These are phyloP conservation scores for Temnothorax longispinosus DNA, from an alignment of 1,140 invertebrate species.

Conservation along the genomic window DNA sequence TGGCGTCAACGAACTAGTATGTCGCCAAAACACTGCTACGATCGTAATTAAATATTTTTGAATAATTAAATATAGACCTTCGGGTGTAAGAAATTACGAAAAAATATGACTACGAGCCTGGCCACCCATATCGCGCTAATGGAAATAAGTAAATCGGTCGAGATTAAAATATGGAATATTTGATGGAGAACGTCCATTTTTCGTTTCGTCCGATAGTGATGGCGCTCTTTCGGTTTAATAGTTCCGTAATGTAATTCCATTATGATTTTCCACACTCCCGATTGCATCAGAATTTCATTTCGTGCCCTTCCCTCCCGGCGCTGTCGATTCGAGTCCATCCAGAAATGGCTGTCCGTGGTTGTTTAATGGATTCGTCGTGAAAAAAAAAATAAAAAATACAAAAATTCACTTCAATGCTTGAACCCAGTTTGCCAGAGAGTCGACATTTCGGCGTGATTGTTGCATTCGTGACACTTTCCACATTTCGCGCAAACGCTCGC, in stretches of 20 bases:
- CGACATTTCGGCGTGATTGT: neutral
- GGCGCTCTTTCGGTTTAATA: constrained; percentile 56
- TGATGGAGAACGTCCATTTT: constrained; percentile 43
- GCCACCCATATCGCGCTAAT: neutral
- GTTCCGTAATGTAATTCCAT: constrained; percentile 65
- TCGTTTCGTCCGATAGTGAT: constrained; percentile 36
- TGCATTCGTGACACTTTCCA: neutral
- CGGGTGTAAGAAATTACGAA: neutral
- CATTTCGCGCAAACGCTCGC: constrained; percentile 11
- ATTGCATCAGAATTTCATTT: constrained; percentile 63
- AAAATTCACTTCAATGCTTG: constrained; percentile 24
- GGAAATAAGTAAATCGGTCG: constrained; percentile 47
- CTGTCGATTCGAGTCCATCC: constrained; percentile 24
- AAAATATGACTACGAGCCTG: neutral
- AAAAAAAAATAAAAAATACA: constrained; percentile 33
- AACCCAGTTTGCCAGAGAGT: neutral
- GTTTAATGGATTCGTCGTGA: constrained; percentile 22
- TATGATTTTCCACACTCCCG: constrained; percentile 58
- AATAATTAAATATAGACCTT: constrained; percentile 26
- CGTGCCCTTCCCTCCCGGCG: neutral
- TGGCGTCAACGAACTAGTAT: neutral
- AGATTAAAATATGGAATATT: constrained; percentile 52
- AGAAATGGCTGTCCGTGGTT: constrained; percentile 20
- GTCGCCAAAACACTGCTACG: neutral
- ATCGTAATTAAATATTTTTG: constrained; percentile 7